These are phyloP conservation scores for Pelecanus crispus DNA, from an alignment of 2,113 vertebrate species.

Conservation along the genomic window DNA sequence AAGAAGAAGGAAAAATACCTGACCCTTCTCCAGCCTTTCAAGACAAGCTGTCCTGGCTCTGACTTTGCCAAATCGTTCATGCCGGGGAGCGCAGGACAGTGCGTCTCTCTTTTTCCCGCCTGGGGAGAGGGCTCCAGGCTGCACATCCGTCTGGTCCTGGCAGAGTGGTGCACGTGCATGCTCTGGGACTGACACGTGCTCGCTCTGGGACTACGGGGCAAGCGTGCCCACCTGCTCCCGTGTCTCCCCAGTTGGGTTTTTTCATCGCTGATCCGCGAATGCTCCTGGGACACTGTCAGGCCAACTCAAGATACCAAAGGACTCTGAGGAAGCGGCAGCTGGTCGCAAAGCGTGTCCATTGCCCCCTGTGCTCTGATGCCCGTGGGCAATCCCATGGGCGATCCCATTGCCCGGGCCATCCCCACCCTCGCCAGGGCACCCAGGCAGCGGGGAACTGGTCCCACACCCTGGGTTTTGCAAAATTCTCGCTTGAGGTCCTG, in stretches of 20 bases:
- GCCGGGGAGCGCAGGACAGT: neutral
- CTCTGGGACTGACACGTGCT: no score
- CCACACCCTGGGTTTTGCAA: neutral
- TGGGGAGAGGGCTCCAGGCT: neutral
- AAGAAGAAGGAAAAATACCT: neutral
- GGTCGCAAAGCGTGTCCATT: neutral
- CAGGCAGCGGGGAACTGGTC: neutral
- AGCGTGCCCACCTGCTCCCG: neutral
- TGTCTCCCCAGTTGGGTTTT: neutral
- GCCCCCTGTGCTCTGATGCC: neutral
- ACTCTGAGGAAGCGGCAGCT: neutral
- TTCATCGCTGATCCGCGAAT: neutral
- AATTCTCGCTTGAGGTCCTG: neutral
- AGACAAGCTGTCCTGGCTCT: neutral
- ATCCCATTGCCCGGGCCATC: neutral
- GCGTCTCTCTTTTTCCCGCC: rapidly evolving
- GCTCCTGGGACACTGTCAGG: neutral
- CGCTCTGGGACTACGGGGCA: neutral
- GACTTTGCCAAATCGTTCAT: neutral
- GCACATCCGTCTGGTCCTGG: rapidly evolving
- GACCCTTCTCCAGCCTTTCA: neutral
- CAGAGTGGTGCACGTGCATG: rapidly evolving
- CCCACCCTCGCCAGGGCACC: neutral
- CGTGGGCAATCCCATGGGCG: no score
- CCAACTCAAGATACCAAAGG: constrained; percentile 37